These are phyloP conservation scores for Hedya salicella DNA, from an alignment of 2,888 invertebrate species.

Conservation along the genomic window DNA sequence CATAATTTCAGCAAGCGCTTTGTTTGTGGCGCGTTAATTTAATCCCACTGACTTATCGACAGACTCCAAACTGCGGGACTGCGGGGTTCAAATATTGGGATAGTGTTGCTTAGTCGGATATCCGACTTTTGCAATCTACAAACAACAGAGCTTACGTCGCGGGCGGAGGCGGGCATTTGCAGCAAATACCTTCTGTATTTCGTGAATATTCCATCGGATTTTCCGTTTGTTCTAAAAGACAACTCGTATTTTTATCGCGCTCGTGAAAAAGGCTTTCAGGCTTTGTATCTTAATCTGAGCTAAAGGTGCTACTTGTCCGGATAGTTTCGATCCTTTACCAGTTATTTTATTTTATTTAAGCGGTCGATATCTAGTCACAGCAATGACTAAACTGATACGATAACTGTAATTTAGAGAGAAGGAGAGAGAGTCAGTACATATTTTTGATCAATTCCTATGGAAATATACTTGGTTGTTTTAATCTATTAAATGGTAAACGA, in stretches of 20 bases:
- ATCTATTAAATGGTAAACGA: too few relatives aligned
- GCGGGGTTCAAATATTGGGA: slow-evolving; percentile 32
- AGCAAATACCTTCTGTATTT: slow-evolving; percentile 27
- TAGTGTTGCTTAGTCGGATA: slow-evolving; percentile 23
- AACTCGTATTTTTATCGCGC: slow-evolving; percentile 20
- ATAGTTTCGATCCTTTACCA: not conserved
- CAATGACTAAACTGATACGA: too few relatives aligned
- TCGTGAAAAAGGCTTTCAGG: slow-evolving; percentile 18
- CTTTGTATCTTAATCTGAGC: slow-evolving; percentile 7
- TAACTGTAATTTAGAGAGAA: too few relatives aligned
- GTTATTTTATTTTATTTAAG: not conserved
- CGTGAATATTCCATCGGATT: slow-evolving; percentile 30
- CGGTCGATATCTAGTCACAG: too few relatives aligned
- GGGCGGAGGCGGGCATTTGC: not conserved
- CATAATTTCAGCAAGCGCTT: slow-evolving; percentile 26
- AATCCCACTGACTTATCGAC: slow-evolving; percentile 30
- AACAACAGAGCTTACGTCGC: slow-evolving; percentile 15
- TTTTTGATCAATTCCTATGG: too few relatives aligned
- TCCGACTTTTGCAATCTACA: slow-evolving; percentile 22
- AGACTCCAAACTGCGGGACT: slow-evolving; percentile 13
- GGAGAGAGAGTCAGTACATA: too few relatives aligned
- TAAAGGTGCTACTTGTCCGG: not conserved
- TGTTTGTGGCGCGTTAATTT: slow-evolving; percentile 32
- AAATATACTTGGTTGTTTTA: too few relatives aligned
- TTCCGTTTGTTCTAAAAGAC: slow-evolving; percentile 19